These are phyloP conservation scores for Platycheirus rosarum DNA, from an alignment of 2,888 invertebrate genomes.

Conservation along the genomic window DNA sequence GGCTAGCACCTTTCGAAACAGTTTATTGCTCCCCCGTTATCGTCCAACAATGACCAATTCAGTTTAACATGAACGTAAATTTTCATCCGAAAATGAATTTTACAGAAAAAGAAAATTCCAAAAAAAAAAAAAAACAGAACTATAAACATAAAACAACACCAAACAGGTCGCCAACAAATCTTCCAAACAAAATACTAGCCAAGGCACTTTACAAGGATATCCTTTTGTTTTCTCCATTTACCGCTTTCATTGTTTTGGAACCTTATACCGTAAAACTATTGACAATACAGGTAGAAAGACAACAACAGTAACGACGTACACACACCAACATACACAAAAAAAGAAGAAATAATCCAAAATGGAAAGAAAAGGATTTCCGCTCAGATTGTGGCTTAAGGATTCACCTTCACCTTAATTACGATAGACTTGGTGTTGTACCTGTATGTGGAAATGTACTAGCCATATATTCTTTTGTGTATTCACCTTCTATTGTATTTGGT, in stretches of 20 bases:
- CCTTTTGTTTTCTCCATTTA: constrained; percentile 17
- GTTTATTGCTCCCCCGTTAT: constrained; percentile 61
- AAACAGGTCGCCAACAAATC: constrained; percentile 66
- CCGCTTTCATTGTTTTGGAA: constrained; percentile 36
- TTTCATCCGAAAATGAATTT: constrained; percentile 29
- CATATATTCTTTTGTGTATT: constrained; percentile 57
- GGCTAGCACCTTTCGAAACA: constrained; percentile 43
- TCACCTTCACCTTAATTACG: constrained; percentile 73
- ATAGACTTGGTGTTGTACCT: constrained; percentile 7
- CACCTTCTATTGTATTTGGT: constrained; percentile 37
- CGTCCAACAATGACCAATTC: constrained; percentile 57
- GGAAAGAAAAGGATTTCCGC: constrained; percentile 36
- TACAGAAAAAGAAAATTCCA: constrained; percentile 9
- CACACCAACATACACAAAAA: constrained; percentile 2
- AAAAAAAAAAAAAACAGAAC: constrained; percentile 4
- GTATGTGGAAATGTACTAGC: constrained; percentile 38
- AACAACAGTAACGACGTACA: constrained; percentile 16
- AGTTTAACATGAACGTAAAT: constrained; percentile 56
- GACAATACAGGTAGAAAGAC: constrained; percentile 37
- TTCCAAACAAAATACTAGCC: constrained; percentile 41
- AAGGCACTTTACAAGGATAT: constrained; percentile 22
- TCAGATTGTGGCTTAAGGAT: constrained; percentile 69
- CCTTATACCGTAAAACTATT: constrained; percentile 63
- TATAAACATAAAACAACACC: constrained; percentile 23
- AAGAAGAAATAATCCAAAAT: constrained; percentile 7